Base-by-base conservation (phyloP, 2,113 vertebrate genomes). In the Phylloscopus trochiloides region DNA sequence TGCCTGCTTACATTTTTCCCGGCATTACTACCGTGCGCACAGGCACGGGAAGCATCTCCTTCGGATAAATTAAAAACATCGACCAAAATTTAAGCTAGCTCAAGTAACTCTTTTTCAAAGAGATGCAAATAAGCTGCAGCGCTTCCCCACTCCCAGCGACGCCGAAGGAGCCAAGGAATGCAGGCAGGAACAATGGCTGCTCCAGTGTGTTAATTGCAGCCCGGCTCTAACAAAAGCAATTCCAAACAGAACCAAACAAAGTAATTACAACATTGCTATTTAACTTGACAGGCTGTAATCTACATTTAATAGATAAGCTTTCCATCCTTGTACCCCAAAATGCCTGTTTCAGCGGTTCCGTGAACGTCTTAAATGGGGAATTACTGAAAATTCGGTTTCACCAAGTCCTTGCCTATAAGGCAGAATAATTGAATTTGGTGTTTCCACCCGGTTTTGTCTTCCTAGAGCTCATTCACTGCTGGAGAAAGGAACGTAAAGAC, bases 221-320 rank as follows among this genome's bases (percentile, higher is more conserved):
- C 84, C 22, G 57, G 74, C 14, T 71, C 70, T 71, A 91, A 97
- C 94, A 97, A 95, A 97, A 89, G 61, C 76, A 89, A 94, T 94
- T 90, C 79, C 65, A 95, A 94, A 96, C 90, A 96, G 79, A 92
- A 96, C 88, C 51, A 78, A 97, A 94, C 92, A 95, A 94, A 91
- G 96, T 96, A 75, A 96, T 94, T 94, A 95, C 77, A 83, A 92
- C 92, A 73, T 94, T 88, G 88, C 91, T 90, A 79, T 90, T 92
- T 83, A 85, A 95, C 45, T 82, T 13, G 73, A 82, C 86, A 96
- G 87, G 58, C 77, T 97, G 51, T 85, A 94, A 97, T 96, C 95
- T 97, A 86, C 79, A 95, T 88, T 92, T 96, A 92, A 93, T 94
- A 80, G 83, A 82, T 71, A 71, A 90, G 63, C 48, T 88, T 75